Evolutionary conservation across 2,888 invertebrate species (phyloP), one percentile per base, ranked within the genome.

Genomic region (Tenodera sinensis): DNA sequence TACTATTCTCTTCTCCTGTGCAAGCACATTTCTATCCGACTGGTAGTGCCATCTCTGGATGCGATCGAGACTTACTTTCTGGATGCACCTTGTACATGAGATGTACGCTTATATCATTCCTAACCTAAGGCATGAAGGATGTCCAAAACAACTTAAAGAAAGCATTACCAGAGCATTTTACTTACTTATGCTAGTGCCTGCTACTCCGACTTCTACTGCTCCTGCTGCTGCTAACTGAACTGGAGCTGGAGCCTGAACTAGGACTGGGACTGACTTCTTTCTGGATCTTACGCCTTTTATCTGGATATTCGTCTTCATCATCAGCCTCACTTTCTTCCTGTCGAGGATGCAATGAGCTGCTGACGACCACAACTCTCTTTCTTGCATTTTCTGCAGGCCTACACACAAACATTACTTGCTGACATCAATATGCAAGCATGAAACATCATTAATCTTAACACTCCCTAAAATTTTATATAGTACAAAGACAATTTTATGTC

Each of bases 281-380:
- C 14, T 25, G 71, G 25, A 25, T 54, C 84, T 83, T 84, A 12
- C 84, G 34, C 9, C 85, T 28, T 42, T 89, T 88, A 25, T 89
- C 86, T 54, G 25, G 27, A 27, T 83, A 83, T 15, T 54, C 86
- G 12, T 89, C 89, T n/a, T 88, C 89, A 30, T 47, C 88, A 83
- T 88, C 88, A n/a, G 88, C 88, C 30, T 89, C 88, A 30, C 88
- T 88, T 47, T 88, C 88, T 28, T 88, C 42, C n/a, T 83, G 88
- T 1, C 85, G 82, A 6, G 89, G 89, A 28, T 89, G 89, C 71
- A 89, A 71, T 12, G 89, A 89, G 9, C 88, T 88, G 83, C 89
- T 89, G 34, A 89, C 88, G 20, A 89, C 89, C 34, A 89, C 83
- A 15, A 89, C 89, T 27, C 89, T 81, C 88, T 89, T 89, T 8